Conservation (phyloP, 1,140 invertebrate genomes). For the Pogonognathellus flavescens region DNA sequence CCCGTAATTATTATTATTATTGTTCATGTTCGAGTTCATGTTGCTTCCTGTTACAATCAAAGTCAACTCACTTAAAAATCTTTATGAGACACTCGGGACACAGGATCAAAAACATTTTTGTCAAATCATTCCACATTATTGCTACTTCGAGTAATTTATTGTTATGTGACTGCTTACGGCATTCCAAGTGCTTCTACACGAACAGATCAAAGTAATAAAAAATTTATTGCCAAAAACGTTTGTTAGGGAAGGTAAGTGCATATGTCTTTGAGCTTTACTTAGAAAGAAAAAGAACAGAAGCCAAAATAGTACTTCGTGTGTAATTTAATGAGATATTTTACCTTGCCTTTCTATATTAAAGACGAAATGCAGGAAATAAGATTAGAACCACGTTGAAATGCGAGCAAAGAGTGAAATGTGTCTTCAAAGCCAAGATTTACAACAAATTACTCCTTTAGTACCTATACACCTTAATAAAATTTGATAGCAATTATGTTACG, state of each 20-base stretch:
- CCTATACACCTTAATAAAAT: too few relatives aligned
- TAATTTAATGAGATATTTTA: too few relatives aligned
- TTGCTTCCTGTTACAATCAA: slow-evolving; percentile 26
- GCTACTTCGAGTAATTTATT: background rate
- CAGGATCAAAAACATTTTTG: background rate
- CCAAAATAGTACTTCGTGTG: too few relatives aligned
- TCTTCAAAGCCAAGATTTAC: too few relatives aligned
- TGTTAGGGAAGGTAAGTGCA: too few relatives aligned
- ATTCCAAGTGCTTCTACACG: too few relatives aligned
- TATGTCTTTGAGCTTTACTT: too few relatives aligned
- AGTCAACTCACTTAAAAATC: background rate
- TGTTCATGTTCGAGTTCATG: slow-evolving; percentile 51
- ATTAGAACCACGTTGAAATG: background rate
- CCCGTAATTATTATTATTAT: slow-evolving; percentile 56
- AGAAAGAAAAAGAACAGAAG: too few relatives aligned
- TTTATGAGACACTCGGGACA: background rate
- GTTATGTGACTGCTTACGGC: background rate
- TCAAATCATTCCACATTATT: background rate
- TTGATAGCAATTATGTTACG: background rate
- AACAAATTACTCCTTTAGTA: too few relatives aligned
- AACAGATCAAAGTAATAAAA: too few relatives aligned
- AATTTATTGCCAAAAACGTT: too few relatives aligned
- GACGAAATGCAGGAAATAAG: background rate
- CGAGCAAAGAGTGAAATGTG: background rate
- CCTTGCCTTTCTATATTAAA: too few relatives aligned